Evolutionary conservation across 2,797 vertebrate species (phyloP), one percentile per base, ranked within the genome.

Genomic region (Semotilus atromaculatus): DNA sequence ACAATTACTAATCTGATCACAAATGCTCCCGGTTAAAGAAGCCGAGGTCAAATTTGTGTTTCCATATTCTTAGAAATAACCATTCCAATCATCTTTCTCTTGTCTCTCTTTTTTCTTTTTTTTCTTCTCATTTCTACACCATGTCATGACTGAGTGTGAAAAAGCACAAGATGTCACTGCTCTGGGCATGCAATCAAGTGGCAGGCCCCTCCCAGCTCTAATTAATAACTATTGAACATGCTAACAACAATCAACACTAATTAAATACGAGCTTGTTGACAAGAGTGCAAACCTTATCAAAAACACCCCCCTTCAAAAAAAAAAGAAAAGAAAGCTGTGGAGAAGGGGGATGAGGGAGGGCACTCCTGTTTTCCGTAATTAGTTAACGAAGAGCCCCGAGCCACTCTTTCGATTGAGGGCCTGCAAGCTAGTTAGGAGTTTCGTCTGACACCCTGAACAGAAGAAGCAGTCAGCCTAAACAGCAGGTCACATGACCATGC

Each of bases 191-290:
- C 92, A 89, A 93, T 87, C 93, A 95, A 94, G 93, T 95, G 90
- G 83, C 71, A 85, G 90, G 93, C 93, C 94, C 94, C 95, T 94
- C 95, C 95, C 93, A 90, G 70, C 92, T 93, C 95, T 95, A 96
- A 96, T 94, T 96, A 97, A 97, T 93, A 96, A 93, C 95, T 97
- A 97, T 97, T 95, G 96, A 97, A 97, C 95, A 96, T 75, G 91
- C 90, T 91, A 96, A 95, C 94, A 95, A 96, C 96, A 96, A 97
- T 97, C 96, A 96, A 94, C 95, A 95, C 96, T 97, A 97, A 97
- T 97, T 97, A 97, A 97, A 97, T 94, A 96, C 94, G 94, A 92
- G 94, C 94, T 95, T 96, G 96, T 95, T 94, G 95, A 96, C 95
- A 96, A 96, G 94, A 94, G 95, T 93, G 94, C 93, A 93, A 93